phyloP scores from a whole-genome alignment of 2,797 vertebrate genomes.

The Centropyge bicolor region DNA sequence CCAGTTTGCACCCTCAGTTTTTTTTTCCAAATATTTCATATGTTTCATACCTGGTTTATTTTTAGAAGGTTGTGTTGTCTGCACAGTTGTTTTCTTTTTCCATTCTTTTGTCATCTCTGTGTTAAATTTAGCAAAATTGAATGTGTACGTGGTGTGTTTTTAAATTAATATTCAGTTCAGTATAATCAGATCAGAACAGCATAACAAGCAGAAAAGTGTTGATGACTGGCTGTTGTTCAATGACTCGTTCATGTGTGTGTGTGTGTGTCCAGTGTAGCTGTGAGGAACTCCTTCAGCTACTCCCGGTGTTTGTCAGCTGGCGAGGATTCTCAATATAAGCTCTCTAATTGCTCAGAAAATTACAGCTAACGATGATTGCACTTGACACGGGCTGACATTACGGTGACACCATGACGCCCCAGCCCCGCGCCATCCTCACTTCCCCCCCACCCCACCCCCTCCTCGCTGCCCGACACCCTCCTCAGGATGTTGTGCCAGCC shows the following conservation, averaged over 20 bases:
- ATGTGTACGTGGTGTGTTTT: no score
- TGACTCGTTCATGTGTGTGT: slow-evolving; percentile 35
- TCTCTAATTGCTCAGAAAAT: slow-evolving; percentile 92
- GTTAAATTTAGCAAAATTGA: no score
- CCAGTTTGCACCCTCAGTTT: not conserved
- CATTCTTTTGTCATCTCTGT: no score
- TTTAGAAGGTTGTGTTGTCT: not conserved
- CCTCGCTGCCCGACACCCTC: slow-evolving; percentile 59
- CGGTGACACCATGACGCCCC: slow-evolving; percentile 72
- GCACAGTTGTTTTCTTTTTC: not conserved
- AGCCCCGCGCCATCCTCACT: slow-evolving; percentile 12
- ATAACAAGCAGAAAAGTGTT: slow-evolving; percentile 13
- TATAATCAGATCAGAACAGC: no score
- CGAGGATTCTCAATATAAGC: slow-evolving; percentile 88
- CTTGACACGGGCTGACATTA: slow-evolving; percentile 88
- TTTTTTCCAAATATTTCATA: not conserved
- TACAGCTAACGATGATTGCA: slow-evolving; percentile 86
- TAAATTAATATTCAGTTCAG: no score
- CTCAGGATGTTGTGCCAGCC: slow-evolving; percentile 75
- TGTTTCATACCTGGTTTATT: rapidly evolving
- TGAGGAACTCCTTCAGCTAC: slow-evolving; percentile 75
- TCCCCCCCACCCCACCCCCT: slow-evolving; percentile 10
- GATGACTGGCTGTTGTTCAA: slow-evolving; percentile 40
- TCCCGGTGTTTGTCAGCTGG: slow-evolving; percentile 78
- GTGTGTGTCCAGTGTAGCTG: slow-evolving; percentile 58